Conservation (phyloP, 1,140 invertebrate genomes). For the Drosophila sp. region DNA sequence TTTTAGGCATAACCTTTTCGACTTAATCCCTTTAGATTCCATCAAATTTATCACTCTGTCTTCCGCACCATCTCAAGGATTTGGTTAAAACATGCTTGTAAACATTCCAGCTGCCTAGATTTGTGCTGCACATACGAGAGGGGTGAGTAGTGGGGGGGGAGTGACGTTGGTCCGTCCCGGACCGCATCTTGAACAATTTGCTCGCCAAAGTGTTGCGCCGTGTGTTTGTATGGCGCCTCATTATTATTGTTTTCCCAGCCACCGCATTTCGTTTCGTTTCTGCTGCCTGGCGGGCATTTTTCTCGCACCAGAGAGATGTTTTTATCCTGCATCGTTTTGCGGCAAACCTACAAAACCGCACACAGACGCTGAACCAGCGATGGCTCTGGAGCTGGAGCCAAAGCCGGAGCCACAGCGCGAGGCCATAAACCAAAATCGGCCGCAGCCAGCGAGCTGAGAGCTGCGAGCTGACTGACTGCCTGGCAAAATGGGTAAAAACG, state of each 20-base stretch:
- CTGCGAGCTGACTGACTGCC: background rate
- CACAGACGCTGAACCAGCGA: conserved; percentile 47
- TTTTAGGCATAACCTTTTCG: background rate
- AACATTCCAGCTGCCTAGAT: conserved; percentile 45
- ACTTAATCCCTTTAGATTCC: background rate
- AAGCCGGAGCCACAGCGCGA: conserved; percentile 13
- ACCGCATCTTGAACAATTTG: conserved; percentile 42
- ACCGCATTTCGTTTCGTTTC: conserved; percentile 43
- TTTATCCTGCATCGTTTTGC: conserved; percentile 67
- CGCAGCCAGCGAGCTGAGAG: conserved; percentile 51
- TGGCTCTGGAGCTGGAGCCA: conserved; percentile 20
- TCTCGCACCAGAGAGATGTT: conserved; percentile 40
- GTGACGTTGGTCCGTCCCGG: background rate
- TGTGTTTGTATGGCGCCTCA: conserved; percentile 69
- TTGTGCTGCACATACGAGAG: conserved; percentile 25
- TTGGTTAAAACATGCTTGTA: conserved; percentile 3
- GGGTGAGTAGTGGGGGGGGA: background rate
- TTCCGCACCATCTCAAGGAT: conserved; percentile 1
- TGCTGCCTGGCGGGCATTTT: conserved; percentile 54
- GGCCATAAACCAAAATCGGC: conserved; percentile 74
- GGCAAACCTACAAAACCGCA: conserved; percentile 66
- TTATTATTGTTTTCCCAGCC: conserved; percentile 69
- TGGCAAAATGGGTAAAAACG: conserved; percentile 65
- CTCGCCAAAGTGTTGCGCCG: conserved; percentile 65
- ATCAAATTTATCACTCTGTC: conserved; percentile 9